Conservation (phyloP, 2,797 vertebrate genomes). For the Kryptolebias ocellatus region DNA sequence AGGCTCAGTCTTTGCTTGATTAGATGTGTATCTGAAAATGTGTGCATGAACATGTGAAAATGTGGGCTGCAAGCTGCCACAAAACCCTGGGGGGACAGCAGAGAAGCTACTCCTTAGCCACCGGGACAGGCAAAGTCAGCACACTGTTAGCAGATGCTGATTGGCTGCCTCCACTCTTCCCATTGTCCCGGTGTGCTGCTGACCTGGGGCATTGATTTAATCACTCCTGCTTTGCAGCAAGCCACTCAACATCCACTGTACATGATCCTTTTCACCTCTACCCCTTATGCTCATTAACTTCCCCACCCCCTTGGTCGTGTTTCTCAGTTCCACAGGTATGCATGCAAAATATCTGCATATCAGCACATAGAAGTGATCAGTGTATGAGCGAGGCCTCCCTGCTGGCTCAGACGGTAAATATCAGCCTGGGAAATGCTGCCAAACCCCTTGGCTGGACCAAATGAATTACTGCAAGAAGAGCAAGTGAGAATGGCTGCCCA, state of each 20-base stretch:
- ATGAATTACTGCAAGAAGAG: slow-evolving; percentile 61
- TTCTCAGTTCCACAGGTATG: slow-evolving; percentile 10
- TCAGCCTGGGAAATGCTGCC: slow-evolving; percentile 24
- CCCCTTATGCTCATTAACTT: slow-evolving; percentile 25
- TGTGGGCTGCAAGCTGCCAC: slow-evolving; percentile 44
- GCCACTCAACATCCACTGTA: slow-evolving; percentile 30
- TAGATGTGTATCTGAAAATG: slow-evolving; percentile 28
- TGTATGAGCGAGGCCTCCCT: slow-evolving; percentile 18
- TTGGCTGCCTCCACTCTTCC: slow-evolving; percentile 59
- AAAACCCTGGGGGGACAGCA: slow-evolving; percentile 31
- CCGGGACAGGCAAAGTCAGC: slow-evolving; percentile 62
- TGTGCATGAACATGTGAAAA: slow-evolving; percentile 27
- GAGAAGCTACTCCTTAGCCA: slow-evolving; percentile 62
- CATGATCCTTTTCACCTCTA: slow-evolving; percentile 24
- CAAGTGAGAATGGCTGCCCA: slow-evolving; percentile 25
- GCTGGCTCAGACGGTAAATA: slow-evolving; percentile 48
- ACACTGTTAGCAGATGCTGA: slow-evolving; percentile 58
- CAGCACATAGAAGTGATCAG: slow-evolving; percentile 1
- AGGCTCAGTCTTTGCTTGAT: slow-evolving; percentile 17
- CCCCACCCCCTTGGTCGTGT: not conserved
- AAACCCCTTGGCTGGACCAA: slow-evolving; percentile 43
- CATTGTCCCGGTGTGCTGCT: slow-evolving; percentile 55
- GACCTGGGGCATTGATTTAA: slow-evolving; percentile 76
- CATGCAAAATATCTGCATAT: slow-evolving; percentile 12
- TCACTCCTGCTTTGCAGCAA: slow-evolving; percentile 60